Percentiles rank a stretch among this genome's conserved stretches.
Conservation (phyloP, 2,888 invertebrate genomes). For the Trypoxylon attenuatum region DNA sequence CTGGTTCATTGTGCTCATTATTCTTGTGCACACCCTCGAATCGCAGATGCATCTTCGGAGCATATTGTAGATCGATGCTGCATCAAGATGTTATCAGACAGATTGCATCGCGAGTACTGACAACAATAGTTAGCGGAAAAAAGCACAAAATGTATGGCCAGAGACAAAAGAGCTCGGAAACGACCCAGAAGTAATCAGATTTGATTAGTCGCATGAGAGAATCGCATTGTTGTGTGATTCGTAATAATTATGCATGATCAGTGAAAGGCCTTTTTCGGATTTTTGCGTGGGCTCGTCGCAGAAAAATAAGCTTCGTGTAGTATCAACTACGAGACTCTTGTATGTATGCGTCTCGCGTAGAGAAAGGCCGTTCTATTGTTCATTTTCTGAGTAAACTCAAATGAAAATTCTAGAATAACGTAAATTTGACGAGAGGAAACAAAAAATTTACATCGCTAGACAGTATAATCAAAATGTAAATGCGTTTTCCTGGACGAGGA, state of each 20-base stretch:
- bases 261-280: constrained; percentile 39
- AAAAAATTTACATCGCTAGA: no score
- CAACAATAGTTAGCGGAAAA: neutral
- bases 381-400: no score
- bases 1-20: neutral
- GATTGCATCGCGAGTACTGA: neutral
- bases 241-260: constrained; percentile 56
- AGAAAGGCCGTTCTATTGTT: no score
- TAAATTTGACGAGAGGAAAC: no score
- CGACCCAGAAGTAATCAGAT: constrained; percentile 28
- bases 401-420: no score
- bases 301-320: constrained; percentile 38
- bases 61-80: neutral
- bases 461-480: neutral
- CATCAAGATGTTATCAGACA: neutral
- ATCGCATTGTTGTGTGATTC: constrained; percentile 44
- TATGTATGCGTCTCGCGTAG: neutral
- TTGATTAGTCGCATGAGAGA: constrained; percentile 39
- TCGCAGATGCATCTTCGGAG: neutral
- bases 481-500: no score
- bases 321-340: constrained; percentile 11
- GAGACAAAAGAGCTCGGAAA: neutral
- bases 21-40: neutral
- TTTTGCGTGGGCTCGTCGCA: constrained; percentile 44
- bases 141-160: neutral